A percentile compares a stretch with the other conserved stretches of the same genome.
phyloP scores from a whole-genome alignment of 2,888 invertebrate genomes.

The Spisula subtruncata region DNA sequence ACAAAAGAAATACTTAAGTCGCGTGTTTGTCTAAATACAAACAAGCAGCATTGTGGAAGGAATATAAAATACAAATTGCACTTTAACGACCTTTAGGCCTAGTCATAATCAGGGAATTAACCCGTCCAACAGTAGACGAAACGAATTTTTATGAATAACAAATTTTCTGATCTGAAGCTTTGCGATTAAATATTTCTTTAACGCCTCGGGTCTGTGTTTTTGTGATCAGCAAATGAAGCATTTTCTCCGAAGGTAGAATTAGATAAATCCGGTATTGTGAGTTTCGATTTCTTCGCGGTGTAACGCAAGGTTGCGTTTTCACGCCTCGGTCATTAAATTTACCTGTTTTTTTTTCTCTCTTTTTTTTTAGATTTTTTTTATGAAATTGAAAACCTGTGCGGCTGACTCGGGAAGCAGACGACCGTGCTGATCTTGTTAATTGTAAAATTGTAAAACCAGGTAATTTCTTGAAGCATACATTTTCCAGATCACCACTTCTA shows the following conservation, averaged over 20 bases:
- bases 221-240: slow-evolving; percentile 27
- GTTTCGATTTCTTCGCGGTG: neutral
- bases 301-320: slow-evolving; percentile 42
- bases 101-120: slow-evolving; percentile 56
- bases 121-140: slow-evolving; percentile 56
- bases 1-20: slow-evolving; percentile 58
- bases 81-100: slow-evolving; percentile 58
- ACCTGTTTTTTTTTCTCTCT: neutral
- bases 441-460: neutral
- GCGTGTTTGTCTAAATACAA: slow-evolving; percentile 48
- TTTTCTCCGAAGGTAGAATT: slow-evolving; percentile 29
- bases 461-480: neutral
- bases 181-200: slow-evolving; percentile 20
- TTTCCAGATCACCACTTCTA: neutral
- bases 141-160: slow-evolving; percentile 67
- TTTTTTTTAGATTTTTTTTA: slow-evolving; percentile 30
- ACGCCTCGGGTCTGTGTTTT: neutral
- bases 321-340: neutral
- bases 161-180: slow-evolving; percentile 51
- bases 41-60: slow-evolving; percentile 44
- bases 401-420: neutral
- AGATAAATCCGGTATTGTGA: neutral
- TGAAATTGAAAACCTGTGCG: neutral
- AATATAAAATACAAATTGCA: slow-evolving; percentile 64
- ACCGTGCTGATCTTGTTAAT: neutral